A percentile compares a stretch with the other conserved stretches of the same genome.
phyloP scores from a whole-genome alignment of 2,113 vertebrate species.

The Sylvilagus bachmani region DNA sequence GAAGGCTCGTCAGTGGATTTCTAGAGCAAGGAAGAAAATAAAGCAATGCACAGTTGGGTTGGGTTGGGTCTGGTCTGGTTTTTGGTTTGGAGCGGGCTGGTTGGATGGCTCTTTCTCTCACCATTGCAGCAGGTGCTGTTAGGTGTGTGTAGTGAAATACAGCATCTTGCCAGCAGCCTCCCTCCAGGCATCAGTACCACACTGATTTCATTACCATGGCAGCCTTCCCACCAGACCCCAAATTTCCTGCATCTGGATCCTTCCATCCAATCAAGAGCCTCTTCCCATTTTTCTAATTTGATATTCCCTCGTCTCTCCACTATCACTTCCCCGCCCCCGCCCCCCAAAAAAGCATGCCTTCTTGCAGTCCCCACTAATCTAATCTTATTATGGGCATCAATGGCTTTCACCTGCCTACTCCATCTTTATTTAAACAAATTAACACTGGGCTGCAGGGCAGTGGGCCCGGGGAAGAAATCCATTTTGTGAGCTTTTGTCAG shows the following conservation, averaged over 20 bases:
- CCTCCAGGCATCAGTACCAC: not conserved
- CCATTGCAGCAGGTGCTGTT: not conserved
- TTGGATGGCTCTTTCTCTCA: not conserved
- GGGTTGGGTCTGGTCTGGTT: too few relatives aligned
- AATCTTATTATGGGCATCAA: conserved; percentile 62
- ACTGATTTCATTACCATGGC: conserved; percentile 33
- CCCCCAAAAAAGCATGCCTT: not conserved
- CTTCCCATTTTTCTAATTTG: conserved; percentile 64
- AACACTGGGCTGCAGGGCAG: not conserved
- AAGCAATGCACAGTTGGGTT: not conserved
- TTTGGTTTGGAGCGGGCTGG: not conserved
- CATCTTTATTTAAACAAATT: conserved; percentile 71
- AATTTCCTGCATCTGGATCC: conserved; percentile 62
- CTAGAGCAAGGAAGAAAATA: conserved; percentile 83
- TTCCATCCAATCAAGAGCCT: conserved; percentile 46
- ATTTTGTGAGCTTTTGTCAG: not conserved
- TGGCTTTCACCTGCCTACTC: conserved; percentile 64
- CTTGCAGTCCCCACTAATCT: conserved; percentile 41
- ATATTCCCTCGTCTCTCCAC: conserved; percentile 68
- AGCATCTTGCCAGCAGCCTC: not conserved
- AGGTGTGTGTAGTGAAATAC: not conserved
- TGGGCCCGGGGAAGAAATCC: not conserved
- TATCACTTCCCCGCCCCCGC: conserved; percentile 37
- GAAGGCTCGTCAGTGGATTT: conserved; percentile 89
- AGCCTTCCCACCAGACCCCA: conserved; percentile 43